A percentile compares a stretch with the other conserved stretches of the same genome.
These are phyloP conservation scores for Goniozus legneri DNA, from an alignment of 1,140 invertebrate species.

Conservation along the genomic window DNA sequence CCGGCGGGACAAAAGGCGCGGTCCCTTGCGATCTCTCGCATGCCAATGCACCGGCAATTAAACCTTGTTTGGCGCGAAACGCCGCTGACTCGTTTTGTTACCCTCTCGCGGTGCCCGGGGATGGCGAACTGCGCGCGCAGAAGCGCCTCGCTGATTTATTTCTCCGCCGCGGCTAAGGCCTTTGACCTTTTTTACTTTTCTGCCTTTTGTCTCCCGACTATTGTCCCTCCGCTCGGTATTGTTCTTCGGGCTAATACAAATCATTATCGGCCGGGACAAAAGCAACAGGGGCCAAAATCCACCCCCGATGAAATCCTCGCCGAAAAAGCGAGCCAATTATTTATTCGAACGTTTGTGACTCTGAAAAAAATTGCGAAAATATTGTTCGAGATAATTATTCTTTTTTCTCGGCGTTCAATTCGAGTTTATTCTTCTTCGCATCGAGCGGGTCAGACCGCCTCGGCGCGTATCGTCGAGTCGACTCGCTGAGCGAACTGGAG, in stretches of 20 bases:
- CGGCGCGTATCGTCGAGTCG: too few relatives aligned
- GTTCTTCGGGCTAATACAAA: not conserved
- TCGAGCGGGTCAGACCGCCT: not conserved
- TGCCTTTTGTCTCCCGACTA: too few relatives aligned
- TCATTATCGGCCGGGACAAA: too few relatives aligned
- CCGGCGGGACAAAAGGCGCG: too few relatives aligned
- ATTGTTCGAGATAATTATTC: too few relatives aligned
- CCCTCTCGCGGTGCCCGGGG: conserved; percentile 2
- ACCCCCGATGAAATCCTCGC: too few relatives aligned
- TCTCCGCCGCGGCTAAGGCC: conserved; percentile 17
- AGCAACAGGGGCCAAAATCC: too few relatives aligned
- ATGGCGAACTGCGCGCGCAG: conserved; percentile 27
- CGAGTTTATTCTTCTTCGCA: not conserved
- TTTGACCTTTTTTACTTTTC: not conserved
- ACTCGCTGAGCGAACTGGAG: not conserved
- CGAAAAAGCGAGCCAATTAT: too few relatives aligned
- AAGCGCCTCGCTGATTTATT: conserved; percentile 41
- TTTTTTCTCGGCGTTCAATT: too few relatives aligned
- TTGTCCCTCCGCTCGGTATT: not conserved
- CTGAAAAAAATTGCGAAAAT: too few relatives aligned
- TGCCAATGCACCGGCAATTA: conserved; percentile 42
- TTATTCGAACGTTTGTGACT: too few relatives aligned
- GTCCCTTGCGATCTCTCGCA: too few relatives aligned
- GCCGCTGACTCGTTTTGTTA: conserved; percentile 23
- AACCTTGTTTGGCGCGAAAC: conserved; percentile 33